Percentiles rank a stretch among this genome's conserved stretches.
These are phyloP conservation scores for Danio albolineatus DNA, from an alignment of 2,797 vertebrate genomes.

Conservation along the genomic window DNA sequence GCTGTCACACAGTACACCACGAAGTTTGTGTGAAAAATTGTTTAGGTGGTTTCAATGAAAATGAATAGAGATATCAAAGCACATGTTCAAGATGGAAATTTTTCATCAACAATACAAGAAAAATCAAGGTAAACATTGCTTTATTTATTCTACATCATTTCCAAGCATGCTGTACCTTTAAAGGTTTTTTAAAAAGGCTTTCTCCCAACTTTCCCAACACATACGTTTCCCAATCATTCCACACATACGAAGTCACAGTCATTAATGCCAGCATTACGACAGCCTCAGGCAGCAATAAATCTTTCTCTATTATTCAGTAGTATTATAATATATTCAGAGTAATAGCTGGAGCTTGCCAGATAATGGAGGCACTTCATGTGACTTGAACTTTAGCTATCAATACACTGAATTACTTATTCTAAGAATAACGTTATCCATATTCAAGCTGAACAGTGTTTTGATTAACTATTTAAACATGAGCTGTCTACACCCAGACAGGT, in stretches of 20 bases:
- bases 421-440: not conserved
- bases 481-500: not conserved
- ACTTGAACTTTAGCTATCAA: not conserved
- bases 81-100: no score
- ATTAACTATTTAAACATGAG: not conserved
- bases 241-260: not conserved
- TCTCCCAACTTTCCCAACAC: not conserved
- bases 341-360: not conserved
- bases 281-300: not conserved
- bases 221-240: not conserved
- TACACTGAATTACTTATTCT: not conserved
- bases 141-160: no score
- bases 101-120: no score
- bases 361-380: not conserved
- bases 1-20: no score
- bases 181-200: no score
- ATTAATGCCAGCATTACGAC: not conserved
- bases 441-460: not conserved
- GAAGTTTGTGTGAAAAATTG: no score
- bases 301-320: not conserved
- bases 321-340: not conserved
- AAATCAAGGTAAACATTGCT: no score
- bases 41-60: no score
- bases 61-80: no score
- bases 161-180: no score